Percentiles rank a stretch among this genome's conserved stretches.
Conservation (phyloP, 1,140 invertebrate genomes). For the Sarcophaga peregrina region DNA sequence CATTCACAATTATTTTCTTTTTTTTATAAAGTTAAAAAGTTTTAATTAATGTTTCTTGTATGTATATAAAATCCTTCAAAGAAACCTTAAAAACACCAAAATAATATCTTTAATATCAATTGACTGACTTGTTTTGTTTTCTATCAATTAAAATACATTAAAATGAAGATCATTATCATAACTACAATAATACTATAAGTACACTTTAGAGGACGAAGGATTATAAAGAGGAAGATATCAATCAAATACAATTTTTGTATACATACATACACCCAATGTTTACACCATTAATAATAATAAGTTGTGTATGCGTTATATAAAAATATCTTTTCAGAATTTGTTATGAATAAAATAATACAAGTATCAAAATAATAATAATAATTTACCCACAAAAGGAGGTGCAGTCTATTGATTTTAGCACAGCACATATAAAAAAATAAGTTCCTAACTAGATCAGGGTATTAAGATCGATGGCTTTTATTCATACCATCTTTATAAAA, state of each 20-base stretch:
- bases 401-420: conserved; percentile 34
- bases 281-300: not conserved
- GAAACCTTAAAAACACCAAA: conserved; percentile 30
- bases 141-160: not conserved
- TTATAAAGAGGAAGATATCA: not conserved
- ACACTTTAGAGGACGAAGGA: conserved; percentile 53
- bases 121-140: not conserved
- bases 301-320: not conserved
- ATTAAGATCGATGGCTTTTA: not conserved
- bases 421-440: conserved; percentile 7
- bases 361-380: conserved; percentile 6
- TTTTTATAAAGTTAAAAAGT: not conserved
- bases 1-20: not conserved
- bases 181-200: conserved; percentile 62
- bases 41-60: conserved; percentile 6
- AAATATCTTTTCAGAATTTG: not conserved
- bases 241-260: not conserved
- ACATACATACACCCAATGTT: not conserved
- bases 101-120: conserved; percentile 26
- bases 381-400: not conserved
- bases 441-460: conserved; percentile 1
- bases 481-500: conserved; percentile 47
- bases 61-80: not conserved
- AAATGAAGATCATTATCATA: conserved; percentile 1
- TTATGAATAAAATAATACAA: not conserved